These are phyloP conservation scores for Drosophila baimaii DNA, from an alignment of 1,140 invertebrate genomes.

Conservation along the genomic window DNA sequence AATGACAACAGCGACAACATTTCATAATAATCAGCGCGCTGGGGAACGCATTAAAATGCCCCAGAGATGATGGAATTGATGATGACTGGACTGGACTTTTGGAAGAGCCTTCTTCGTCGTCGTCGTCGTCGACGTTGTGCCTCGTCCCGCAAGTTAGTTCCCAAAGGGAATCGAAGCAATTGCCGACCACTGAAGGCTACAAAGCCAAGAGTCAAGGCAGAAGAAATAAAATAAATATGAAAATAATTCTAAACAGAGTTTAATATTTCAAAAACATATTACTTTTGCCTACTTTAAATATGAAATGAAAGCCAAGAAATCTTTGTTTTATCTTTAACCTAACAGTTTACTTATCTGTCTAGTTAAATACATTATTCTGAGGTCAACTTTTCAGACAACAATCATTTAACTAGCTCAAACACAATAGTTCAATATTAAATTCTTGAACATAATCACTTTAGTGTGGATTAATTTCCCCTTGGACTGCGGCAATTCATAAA, in stretches of 20 bases:
- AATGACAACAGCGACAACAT: slow-evolving; percentile 59
- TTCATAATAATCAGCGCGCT: slow-evolving; percentile 63
- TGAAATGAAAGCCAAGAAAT: no score
- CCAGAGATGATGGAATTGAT: slow-evolving; percentile 50
- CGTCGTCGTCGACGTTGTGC: no score
- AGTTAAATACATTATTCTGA: no score
- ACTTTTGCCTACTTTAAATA: no score
- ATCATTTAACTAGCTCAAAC: not conserved
- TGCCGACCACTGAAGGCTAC: slow-evolving; percentile 11
- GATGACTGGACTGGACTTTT: slow-evolving; percentile 30
- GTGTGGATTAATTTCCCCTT: slow-evolving; percentile 16
- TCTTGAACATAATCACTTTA: slow-evolving; percentile 19
- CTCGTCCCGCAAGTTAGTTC: not conserved
- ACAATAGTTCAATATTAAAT: slow-evolving; percentile 4
- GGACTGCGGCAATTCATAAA: slow-evolving; percentile 12
- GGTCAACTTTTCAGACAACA: not conserved
- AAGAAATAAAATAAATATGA: not conserved
- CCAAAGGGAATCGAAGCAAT: not conserved
- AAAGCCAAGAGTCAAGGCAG: not conserved
- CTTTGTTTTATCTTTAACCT: no score
- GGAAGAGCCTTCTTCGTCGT: not conserved
- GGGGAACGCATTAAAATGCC: slow-evolving; percentile 47
- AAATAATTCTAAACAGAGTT: not conserved
- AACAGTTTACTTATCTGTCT: no score
- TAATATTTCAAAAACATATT: no score